Percentiles rank a stretch among this genome's conserved stretches.
These are phyloP conservation scores for Bombus haemorrhoidalis DNA, from an alignment of 1,140 invertebrate species.

Conservation along the genomic window DNA sequence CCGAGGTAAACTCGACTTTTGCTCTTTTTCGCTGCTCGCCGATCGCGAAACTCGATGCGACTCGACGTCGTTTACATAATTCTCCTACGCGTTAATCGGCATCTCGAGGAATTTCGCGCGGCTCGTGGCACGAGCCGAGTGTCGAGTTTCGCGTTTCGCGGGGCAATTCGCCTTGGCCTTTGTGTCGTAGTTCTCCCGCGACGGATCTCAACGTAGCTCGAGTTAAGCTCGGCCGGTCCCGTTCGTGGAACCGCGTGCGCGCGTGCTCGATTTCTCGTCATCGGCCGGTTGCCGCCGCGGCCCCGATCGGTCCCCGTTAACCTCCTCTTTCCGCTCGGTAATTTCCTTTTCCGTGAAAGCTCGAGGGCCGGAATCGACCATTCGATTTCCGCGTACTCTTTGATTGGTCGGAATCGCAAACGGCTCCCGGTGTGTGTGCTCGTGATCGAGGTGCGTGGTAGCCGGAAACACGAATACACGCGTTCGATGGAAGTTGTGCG, in stretches of 20 bases:
- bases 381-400: not conserved
- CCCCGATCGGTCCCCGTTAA: slow-evolving; percentile 18
- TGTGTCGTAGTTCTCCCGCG: slow-evolving; percentile 40
- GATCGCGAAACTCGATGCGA: not conserved
- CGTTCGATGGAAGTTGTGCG: slow-evolving; percentile 24
- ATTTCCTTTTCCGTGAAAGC: slow-evolving; percentile 53
- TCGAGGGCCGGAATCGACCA: not conserved
- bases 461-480: not conserved
- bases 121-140: slow-evolving; percentile 28
- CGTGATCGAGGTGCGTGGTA: too few relatives aligned
- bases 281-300: not conserved
- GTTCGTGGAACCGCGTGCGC: slow-evolving; percentile 55
- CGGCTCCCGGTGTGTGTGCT: too few relatives aligned
- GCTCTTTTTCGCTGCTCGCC: slow-evolving; percentile 44
- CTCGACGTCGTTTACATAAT: slow-evolving; percentile 65
- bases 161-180: slow-evolving; percentile 76
- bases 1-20: slow-evolving; percentile 82
- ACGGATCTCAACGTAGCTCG: slow-evolving; percentile 8
- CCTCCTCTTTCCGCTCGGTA: slow-evolving; percentile 32
- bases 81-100: slow-evolving; percentile 55
- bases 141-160: slow-evolving; percentile 60
- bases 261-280: not conserved
- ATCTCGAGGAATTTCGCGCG: slow-evolving; percentile 43
- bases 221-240: slow-evolving; percentile 36
- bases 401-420: not conserved